Percentiles rank a stretch among this genome's conserved stretches.
These are phyloP conservation scores for Cheilosia scutellata DNA, from an alignment of 2,888 invertebrate species.

Conservation along the genomic window DNA sequence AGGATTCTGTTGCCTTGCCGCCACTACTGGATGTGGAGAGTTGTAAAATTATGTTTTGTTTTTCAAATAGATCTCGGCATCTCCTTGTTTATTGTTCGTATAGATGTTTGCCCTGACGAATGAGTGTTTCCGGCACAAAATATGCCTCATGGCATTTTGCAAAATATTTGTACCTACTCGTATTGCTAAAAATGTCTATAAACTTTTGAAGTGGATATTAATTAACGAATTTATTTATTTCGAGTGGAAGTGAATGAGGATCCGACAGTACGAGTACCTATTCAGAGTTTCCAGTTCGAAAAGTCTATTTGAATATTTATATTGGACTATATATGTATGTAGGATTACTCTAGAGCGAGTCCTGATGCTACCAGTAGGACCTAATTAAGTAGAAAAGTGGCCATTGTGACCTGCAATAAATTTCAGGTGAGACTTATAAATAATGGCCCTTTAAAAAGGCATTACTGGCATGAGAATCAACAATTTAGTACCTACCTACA, in stretches of 20 bases:
- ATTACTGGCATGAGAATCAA: too few species aligned
- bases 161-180: neutral
- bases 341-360: too few species aligned
- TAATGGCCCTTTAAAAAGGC: too few species aligned
- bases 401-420: too few species aligned
- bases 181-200: neutral
- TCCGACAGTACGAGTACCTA: neutral
- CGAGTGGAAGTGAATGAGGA: neutral
- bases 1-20: neutral
- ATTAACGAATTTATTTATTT: constrained; percentile 14
- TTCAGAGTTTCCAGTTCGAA: too few species aligned
- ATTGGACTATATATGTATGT: too few species aligned
- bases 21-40: neutral
- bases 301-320: too few species aligned
- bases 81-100: neutral
- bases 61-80: constrained; percentile 13
- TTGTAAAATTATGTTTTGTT: constrained; percentile 52
- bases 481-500: too few species aligned
- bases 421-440: too few species aligned
- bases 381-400: too few species aligned
- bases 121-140: constrained; percentile 24
- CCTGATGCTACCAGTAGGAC: too few species aligned
- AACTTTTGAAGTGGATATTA: constrained; percentile 14
- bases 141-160: constrained; percentile 2
- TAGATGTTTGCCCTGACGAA: constrained; percentile 11